Evolutionary conservation across 2,888 invertebrate species (phyloP).

Genomic region (Spialia ferax): DNA sequence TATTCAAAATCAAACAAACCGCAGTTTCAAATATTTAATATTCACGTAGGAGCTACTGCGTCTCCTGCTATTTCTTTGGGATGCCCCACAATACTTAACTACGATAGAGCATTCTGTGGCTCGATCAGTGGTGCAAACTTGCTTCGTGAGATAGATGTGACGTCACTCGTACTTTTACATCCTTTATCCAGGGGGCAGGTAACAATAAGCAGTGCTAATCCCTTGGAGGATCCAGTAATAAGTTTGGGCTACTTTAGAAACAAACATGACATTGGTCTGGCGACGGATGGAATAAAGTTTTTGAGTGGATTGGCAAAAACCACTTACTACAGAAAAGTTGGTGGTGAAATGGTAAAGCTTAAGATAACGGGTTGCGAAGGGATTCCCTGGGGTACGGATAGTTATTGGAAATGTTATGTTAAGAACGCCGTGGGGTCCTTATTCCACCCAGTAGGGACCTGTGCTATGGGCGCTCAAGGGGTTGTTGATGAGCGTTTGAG

Average conservation of each 20-base stretch:
- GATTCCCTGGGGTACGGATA: slow-evolving; percentile 79
- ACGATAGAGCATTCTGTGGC: slow-evolving; percentile 54
- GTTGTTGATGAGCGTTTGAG: slow-evolving; percentile 69
- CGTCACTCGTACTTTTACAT: slow-evolving; percentile 61
- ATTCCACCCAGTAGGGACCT: slow-evolving; percentile 86
- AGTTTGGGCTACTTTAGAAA: slow-evolving; percentile 66
- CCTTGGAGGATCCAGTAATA: slow-evolving; percentile 66
- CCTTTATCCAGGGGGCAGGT: slow-evolving; percentile 70
- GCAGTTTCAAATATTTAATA: slow-evolving; percentile 69
- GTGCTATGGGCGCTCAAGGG: slow-evolving; percentile 69
- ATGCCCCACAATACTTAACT: slow-evolving; percentile 56
- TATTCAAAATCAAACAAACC: slow-evolving; percentile 52
- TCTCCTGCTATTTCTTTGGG: slow-evolving; percentile 55
- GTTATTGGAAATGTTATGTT: slow-evolving; percentile 89
- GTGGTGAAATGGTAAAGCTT: slow-evolving; percentile 56
- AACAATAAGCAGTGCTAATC: slow-evolving; percentile 61
- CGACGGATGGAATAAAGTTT: slow-evolving; percentile 63
- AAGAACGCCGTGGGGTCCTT: slow-evolving; percentile 85
- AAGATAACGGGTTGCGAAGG: slow-evolving; percentile 83
- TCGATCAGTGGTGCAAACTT: slow-evolving; percentile 61
- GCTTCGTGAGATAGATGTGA: slow-evolving; percentile 59
- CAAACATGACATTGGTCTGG: slow-evolving; percentile 56
- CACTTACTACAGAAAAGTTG: slow-evolving; percentile 59
- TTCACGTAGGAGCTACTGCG: slow-evolving; percentile 64
- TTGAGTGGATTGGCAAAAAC: slow-evolving; percentile 61